Conservation (phyloP, 2,113 vertebrate species). For the Furnarius figulus region DNA sequence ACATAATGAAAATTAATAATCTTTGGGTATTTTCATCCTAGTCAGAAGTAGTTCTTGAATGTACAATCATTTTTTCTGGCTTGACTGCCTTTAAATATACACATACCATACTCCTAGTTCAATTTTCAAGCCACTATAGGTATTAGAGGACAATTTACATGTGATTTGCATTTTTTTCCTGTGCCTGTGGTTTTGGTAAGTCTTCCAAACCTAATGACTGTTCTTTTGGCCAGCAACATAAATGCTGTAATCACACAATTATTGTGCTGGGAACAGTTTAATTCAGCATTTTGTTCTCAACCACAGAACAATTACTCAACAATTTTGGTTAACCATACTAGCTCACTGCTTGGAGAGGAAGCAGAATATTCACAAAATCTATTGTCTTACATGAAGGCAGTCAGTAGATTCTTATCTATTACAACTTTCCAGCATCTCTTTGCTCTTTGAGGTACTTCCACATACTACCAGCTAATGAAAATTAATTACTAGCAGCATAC, state of each 20-base stretch:
- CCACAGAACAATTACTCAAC: slow-evolving; percentile 95
- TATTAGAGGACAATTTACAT: slow-evolving; percentile 80
- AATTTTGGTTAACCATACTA: slow-evolving; percentile 95
- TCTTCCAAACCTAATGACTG: slow-evolving; percentile 86
- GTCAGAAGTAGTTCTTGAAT: slow-evolving; percentile 47
- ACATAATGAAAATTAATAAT: slow-evolving; percentile 27
- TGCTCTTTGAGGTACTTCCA: slow-evolving; percentile 47
- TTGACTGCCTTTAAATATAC: slow-evolving; percentile 64
- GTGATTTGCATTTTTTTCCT: slow-evolving; percentile 77
- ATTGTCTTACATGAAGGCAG: slow-evolving; percentile 81
- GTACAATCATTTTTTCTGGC: slow-evolving; percentile 33
- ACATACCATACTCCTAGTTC: slow-evolving; percentile 46
- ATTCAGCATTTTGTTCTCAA: slow-evolving; percentile 88
- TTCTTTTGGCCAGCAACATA: slow-evolving; percentile 84
- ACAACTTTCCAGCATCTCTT: slow-evolving; percentile 48
- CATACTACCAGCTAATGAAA: slow-evolving; percentile 23
- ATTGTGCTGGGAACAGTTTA: slow-evolving; percentile 89
- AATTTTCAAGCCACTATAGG: slow-evolving; percentile 72
- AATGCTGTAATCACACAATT: slow-evolving; percentile 95
- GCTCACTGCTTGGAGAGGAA: slow-evolving; percentile 81
- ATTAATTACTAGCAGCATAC: slow-evolving; percentile 6
- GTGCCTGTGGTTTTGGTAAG: slow-evolving; percentile 82
- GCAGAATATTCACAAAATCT: slow-evolving; percentile 83
- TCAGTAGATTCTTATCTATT: slow-evolving; percentile 52
- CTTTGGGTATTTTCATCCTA: slow-evolving; percentile 33